phyloP scores from a whole-genome alignment of 2,888 invertebrate species.

The Drosophila atripex region DNA sequence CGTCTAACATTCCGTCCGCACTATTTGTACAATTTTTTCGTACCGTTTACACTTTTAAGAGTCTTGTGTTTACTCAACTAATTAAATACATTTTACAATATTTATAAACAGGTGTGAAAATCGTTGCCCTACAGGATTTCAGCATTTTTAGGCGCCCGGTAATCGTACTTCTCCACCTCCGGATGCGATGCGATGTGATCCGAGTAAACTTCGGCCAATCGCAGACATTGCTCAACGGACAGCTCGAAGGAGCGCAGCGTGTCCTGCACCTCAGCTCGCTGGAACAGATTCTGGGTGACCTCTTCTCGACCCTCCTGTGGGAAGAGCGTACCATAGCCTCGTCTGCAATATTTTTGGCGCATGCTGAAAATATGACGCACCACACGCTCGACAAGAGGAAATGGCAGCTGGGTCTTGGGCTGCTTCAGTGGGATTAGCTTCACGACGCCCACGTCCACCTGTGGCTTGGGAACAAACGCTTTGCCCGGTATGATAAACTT shows the following conservation, averaged over 20 bases:
- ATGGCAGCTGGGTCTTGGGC: constrained; percentile 91
- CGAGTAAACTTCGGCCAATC: constrained; percentile 91
- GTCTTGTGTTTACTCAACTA: constrained; percentile 57
- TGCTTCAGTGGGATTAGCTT: constrained; percentile 91
- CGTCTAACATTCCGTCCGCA: constrained; percentile 69
- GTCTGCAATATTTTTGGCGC: constrained; percentile 92
- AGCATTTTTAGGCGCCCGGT: constrained; percentile 85
- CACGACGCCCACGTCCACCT: constrained; percentile 98
- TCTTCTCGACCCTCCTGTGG: constrained; percentile 88
- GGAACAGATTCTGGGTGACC: constrained; percentile 88
- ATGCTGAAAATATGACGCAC: constrained; percentile 93
- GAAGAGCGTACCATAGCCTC: constrained; percentile 90
- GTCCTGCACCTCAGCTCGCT: constrained; percentile 89
- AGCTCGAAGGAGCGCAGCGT: constrained; percentile 89
- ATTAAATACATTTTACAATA: constrained; percentile 70
- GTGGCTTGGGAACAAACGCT: constrained; percentile 96
- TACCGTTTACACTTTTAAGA: constrained; percentile 48
- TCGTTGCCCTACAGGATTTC: constrained; percentile 33
- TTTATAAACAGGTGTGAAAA: constrained; percentile 48
- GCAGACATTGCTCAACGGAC: constrained; percentile 90
- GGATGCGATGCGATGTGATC: constrained; percentile 89
- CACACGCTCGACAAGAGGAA: constrained; percentile 94
- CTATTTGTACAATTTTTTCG: constrained; percentile 48
- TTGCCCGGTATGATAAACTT: constrained; percentile 94
- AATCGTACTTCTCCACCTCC: constrained; percentile 88